phyloP scores from a whole-genome alignment of 2,888 invertebrate species.

The Phaonia tiefii region DNA sequence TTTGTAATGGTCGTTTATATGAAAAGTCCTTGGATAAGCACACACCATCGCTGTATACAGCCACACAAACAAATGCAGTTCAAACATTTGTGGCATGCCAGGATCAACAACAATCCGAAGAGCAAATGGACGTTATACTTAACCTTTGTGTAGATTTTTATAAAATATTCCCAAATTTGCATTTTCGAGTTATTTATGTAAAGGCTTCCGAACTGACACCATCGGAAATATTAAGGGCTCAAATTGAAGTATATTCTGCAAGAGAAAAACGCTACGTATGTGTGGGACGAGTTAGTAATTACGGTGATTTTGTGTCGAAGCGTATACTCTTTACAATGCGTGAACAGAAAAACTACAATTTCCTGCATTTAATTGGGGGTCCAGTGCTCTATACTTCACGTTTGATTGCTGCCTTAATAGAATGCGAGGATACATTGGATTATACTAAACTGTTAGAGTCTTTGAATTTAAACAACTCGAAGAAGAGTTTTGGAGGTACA shows the following conservation, averaged over 20 bases:
- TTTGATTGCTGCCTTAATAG: slow-evolving; percentile 87
- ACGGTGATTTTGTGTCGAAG: slow-evolving; percentile 88
- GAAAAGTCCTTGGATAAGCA: slow-evolving; percentile 71
- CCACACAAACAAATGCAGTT: slow-evolving; percentile 86
- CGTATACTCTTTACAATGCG: slow-evolving; percentile 87
- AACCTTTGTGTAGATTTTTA: slow-evolving; percentile 83
- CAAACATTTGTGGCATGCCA: slow-evolving; percentile 85
- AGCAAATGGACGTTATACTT: slow-evolving; percentile 83
- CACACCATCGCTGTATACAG: slow-evolving; percentile 83
- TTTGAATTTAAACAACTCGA: slow-evolving; percentile 35
- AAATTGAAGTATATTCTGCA: slow-evolving; percentile 88
- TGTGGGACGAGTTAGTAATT: slow-evolving; percentile 87
- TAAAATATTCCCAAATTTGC: slow-evolving; percentile 83
- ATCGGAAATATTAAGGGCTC: slow-evolving; percentile 86
- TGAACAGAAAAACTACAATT: slow-evolving; percentile 83
- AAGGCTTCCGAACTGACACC: slow-evolving; percentile 84
- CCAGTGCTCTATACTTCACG: slow-evolving; percentile 88
- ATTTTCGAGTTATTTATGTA: slow-evolving; percentile 85
- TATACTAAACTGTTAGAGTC: slow-evolving; percentile 60
- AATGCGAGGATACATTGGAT: slow-evolving; percentile 81
- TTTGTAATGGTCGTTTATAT: slow-evolving; percentile 87
- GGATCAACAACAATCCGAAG: slow-evolving; percentile 81
- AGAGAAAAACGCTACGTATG: slow-evolving; percentile 84
- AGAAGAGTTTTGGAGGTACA: slow-evolving; percentile 52
- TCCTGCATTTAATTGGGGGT: slow-evolving; percentile 87